Evolutionary conservation across 2,113 vertebrate genomes (phyloP).

Genomic region (Paradisaea rubra): DNA sequence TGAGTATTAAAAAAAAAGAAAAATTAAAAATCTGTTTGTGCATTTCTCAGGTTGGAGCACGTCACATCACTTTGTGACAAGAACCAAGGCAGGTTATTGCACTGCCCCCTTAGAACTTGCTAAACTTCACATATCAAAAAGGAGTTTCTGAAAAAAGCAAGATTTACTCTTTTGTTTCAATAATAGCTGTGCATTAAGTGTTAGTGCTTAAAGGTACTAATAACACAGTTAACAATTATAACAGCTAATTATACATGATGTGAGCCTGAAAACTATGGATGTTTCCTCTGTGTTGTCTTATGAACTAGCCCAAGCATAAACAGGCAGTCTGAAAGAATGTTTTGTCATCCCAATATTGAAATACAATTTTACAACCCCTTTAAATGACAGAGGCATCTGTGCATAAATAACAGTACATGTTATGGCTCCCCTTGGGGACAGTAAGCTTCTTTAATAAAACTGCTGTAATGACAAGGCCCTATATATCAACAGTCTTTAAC

Average conservation of each 20-base stretch:
- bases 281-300: background rate
- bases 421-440: conserved; percentile 38
- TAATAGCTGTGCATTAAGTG: background rate
- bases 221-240: background rate
- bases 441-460: conserved; percentile 58
- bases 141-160: background rate
- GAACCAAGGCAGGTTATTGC: background rate
- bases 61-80: background rate
- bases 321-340: background rate
- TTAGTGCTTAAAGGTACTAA: background rate
- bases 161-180: background rate
- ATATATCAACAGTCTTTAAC: conserved; percentile 42
- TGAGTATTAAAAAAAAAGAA: background rate
- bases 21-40: background rate
- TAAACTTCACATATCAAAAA: background rate
- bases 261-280: background rate
- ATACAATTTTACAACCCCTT: conserved; percentile 2
- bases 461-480: background rate
- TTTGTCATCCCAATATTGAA: background rate
- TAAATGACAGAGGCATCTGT: conserved; percentile 38
- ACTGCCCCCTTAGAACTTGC: background rate
- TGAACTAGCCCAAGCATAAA: background rate
- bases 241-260: background rate
- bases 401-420: background rate
- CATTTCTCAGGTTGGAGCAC: background rate